These are phyloP conservation scores for Cheirogaleus medius DNA, from an alignment of 2,113 vertebrate species.

Conservation along the genomic window DNA sequence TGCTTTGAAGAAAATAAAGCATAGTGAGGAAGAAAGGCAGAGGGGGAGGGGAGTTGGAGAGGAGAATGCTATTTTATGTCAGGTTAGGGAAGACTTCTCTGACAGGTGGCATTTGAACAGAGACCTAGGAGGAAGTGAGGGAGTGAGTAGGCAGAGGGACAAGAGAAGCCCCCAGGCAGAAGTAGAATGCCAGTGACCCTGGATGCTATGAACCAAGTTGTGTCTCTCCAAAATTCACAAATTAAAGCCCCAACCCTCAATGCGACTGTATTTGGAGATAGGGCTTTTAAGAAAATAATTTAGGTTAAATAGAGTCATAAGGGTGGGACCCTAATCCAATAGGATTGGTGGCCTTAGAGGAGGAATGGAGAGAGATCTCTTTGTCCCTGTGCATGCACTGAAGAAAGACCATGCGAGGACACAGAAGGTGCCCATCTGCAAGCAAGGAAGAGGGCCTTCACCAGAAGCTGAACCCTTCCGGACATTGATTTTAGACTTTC, in stretches of 20 bases:
- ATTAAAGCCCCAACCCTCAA: neutral
- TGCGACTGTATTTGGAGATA: neutral
- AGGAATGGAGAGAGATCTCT: neutral
- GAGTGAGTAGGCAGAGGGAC: neutral
- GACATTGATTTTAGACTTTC: neutral
- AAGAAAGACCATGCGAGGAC: neutral
- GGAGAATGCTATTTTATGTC: neutral
- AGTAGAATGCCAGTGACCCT: neutral
- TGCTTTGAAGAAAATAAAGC: slow-evolving; percentile 2
- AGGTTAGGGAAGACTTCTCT: neutral
- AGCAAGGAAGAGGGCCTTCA: neutral
- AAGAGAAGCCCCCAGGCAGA: neutral
- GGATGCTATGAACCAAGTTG: neutral
- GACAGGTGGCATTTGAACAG: neutral
- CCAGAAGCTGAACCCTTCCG: neutral
- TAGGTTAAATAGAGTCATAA: neutral
- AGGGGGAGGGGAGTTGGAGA: neutral
- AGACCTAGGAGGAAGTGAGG: neutral
- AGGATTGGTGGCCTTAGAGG: neutral
- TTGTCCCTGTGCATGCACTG: neutral
- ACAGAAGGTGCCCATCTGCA: neutral
- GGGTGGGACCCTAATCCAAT: neutral
- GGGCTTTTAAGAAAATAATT: neutral
- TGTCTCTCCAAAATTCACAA: neutral
- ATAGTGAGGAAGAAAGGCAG: neutral